Evolutionary conservation across 2,797 vertebrate species (phyloP), one percentile per base, ranked within the genome.

Genomic region (Diplodus puntazzo): DNA sequence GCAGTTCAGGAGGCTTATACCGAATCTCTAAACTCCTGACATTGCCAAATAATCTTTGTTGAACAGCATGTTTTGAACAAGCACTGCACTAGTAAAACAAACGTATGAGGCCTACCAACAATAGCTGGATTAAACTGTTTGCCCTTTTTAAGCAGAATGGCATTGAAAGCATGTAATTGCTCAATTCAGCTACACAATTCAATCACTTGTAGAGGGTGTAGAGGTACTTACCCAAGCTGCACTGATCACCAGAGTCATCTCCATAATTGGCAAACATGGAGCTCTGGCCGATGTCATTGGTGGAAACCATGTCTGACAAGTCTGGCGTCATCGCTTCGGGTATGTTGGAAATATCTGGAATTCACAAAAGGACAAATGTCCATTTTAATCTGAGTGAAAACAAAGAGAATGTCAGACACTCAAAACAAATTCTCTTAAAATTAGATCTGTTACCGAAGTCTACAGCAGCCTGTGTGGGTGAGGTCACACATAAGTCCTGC

Each of bases 401-500:
- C 23, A 48, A 2, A 39, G 10, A 69, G 20, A 43, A 18, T 25
- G 9, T 46, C 25, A 50, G 43, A 63, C 17, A 21, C 16, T 42
- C 4, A 65, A 48, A 73, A 48, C 8, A 23, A 49, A 39, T 2
- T 8, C 9, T 61, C 42, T 59, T 50, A 11, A 61, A 66, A 54
- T 21, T 3, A 43, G 49, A 68, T 46, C 1, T 66, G 21, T 68
- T 94, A 98, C 97, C 97, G 91, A 93, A 95, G 88, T 97, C 95
- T 94, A 95, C 95, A 81, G 96, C 94, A 60, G 96, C 94, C 82
- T 96, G 96, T 27, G 96, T 89, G 18, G 96, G 94, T 16, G 96
- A 96, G 14, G 96, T 93, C 52, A 94, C 90, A 70, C 93, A 89
- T 0, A 94, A 79, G n/a, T 91, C 94, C 79, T 84, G 84, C 25